A percentile compares a stretch with the other conserved stretches of the same genome.
Evolutionary conservation across 2,113 vertebrate species (phyloP).

Genomic region (Seriola dumerili): DNA sequence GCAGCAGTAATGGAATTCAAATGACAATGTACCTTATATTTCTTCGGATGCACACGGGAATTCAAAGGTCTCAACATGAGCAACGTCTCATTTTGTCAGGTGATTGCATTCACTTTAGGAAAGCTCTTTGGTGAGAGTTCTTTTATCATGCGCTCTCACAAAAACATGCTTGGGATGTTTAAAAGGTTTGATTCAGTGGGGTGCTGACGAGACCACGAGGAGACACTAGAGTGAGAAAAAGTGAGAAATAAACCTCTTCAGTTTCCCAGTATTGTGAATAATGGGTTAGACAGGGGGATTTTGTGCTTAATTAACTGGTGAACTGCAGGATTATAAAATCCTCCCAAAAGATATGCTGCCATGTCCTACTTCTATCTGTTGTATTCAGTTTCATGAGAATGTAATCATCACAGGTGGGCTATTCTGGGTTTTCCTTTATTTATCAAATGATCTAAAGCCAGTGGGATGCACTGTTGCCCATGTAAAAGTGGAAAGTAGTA

Average conservation of each 20-base stretch:
- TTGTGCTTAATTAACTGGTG: conserved; percentile 23
- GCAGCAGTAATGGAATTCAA: conserved; percentile 46
- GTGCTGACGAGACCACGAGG: background rate
- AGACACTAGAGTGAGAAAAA: background rate
- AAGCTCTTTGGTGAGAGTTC: conserved; percentile 8
- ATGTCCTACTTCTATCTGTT: background rate
- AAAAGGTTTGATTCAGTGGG: conserved; percentile 5
- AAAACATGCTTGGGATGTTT: conserved; percentile 1
- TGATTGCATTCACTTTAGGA: conserved; percentile 13
- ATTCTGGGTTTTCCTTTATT: background rate
- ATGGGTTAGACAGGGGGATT: conserved; percentile 16
- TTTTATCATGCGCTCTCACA: conserved; percentile 12
- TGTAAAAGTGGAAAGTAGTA: no score
- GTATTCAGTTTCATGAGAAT: conserved; percentile 12
- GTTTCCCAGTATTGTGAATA: conserved; percentile 5
- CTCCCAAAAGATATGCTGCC: background rate
- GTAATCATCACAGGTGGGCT: background rate
- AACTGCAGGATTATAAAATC: background rate
- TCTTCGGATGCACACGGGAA: conserved; percentile 9
- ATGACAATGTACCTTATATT: conserved; percentile 38
- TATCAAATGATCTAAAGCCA: background rate
- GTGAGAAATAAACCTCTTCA: background rate
- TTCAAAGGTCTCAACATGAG: conserved; percentile 31
- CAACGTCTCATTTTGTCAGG: conserved; percentile 10
- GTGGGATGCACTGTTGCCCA: no score